These are phyloP conservation scores for Ormyrus rosae DNA, from an alignment of 2,888 invertebrate genomes.

Conservation along the genomic window DNA sequence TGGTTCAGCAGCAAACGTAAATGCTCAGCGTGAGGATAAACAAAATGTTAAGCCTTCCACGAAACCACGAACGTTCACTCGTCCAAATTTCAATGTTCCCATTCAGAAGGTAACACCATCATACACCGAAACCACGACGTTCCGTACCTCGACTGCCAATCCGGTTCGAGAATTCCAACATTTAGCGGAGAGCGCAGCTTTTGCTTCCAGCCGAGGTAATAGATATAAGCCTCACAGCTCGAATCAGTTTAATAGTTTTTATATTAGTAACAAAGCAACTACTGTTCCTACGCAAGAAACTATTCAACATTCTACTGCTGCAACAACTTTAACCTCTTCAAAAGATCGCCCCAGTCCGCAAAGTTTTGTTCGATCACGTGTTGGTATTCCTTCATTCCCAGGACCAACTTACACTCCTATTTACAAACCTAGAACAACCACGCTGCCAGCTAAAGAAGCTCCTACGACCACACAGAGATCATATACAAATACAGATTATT, in stretches of 20 bases:
- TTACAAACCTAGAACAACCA: slow-evolving; percentile 67
- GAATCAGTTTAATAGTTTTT: slow-evolving; percentile 66
- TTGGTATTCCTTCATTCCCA: slow-evolving; percentile 65
- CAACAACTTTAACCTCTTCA: slow-evolving; percentile 59
- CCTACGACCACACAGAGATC: slow-evolving; percentile 58
- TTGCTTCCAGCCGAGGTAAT: slow-evolving; percentile 78
- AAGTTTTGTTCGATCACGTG: slow-evolving; percentile 63
- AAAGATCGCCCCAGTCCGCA: slow-evolving; percentile 74
- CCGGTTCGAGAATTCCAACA: slow-evolving; percentile 82
- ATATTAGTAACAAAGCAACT: slow-evolving; percentile 57
- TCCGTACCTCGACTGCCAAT: slow-evolving; percentile 74
- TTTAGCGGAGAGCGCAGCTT: slow-evolving; percentile 87
- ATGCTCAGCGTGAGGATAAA: slow-evolving; percentile 63
- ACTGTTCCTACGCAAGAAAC: slow-evolving; percentile 37
- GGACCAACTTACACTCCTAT: slow-evolving; percentile 68
- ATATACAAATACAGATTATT: slow-evolving; percentile 61
- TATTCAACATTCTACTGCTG: slow-evolving; percentile 59
- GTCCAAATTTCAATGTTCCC: slow-evolving; percentile 59
- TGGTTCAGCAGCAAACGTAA: slow-evolving; percentile 60
- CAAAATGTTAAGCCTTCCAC: slow-evolving; percentile 55
- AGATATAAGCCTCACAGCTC: slow-evolving; percentile 65
- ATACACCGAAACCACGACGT: slow-evolving; percentile 72
- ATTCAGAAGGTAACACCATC: slow-evolving; percentile 67
- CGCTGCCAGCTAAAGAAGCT: slow-evolving; percentile 67
- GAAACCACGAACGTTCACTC: slow-evolving; percentile 62